Evolutionary conservation across 2,888 invertebrate genomes (phyloP).

Genomic region (Micoletzkya japonica): DNA sequence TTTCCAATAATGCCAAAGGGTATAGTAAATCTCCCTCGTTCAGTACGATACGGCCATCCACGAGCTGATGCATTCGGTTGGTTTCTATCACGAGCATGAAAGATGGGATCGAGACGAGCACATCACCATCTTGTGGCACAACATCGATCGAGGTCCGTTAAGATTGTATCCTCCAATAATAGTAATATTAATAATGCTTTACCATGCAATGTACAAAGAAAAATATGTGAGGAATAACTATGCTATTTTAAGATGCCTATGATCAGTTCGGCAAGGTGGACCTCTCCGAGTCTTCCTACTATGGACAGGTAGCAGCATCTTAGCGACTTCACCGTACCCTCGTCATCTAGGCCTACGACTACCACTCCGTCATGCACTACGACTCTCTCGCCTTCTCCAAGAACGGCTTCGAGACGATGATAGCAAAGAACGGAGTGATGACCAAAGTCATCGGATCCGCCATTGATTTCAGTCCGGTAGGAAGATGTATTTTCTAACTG

Average conservation of each 20-base stretch:
- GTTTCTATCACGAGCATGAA: slow-evolving; percentile 64
- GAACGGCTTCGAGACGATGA: slow-evolving; percentile 57
- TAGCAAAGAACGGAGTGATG: slow-evolving; percentile 57
- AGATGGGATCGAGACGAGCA: slow-evolving; percentile 63
- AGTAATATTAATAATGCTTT: slow-evolving; percentile 9
- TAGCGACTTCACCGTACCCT: no score
- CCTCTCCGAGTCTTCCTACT: slow-evolving; percentile 61
- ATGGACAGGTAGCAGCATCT: slow-evolving; percentile 44
- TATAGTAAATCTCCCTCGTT: background rate
- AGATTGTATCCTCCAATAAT: background rate
- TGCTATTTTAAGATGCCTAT: slow-evolving; percentile 57
- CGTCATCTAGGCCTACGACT: slow-evolving; percentile 44
- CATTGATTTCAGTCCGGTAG: slow-evolving; percentile 59
- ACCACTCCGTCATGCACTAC: slow-evolving; percentile 56
- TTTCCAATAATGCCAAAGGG: no score
- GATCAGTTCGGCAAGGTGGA: slow-evolving; percentile 64
- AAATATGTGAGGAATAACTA: background rate
- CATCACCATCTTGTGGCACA: slow-evolving; percentile 62
- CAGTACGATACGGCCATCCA: slow-evolving; percentile 64
- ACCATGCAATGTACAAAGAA: background rate
- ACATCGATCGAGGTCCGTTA: slow-evolving; percentile 59
- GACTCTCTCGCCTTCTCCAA: slow-evolving; percentile 61
- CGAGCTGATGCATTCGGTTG: slow-evolving; percentile 62
- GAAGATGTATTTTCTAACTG: no score
- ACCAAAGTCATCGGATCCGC: slow-evolving; percentile 62